Conservation (phyloP, 1,140 invertebrate genomes). For the Drosophila trapezifrons region DNA sequence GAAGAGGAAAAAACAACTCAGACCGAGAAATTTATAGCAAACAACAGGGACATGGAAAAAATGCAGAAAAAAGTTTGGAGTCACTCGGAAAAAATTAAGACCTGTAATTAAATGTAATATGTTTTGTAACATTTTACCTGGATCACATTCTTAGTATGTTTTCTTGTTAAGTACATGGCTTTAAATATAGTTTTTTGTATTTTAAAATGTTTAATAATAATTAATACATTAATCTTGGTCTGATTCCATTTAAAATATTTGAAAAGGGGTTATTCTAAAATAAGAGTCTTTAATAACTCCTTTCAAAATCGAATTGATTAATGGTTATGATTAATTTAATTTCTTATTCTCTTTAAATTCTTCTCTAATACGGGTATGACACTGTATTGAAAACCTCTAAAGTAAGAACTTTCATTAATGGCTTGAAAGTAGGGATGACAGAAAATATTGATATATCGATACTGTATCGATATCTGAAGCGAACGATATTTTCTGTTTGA, state of each 20-base stretch:
- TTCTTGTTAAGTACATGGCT: background rate
- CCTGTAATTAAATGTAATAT: too few species aligned
- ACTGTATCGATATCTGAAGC: too few species aligned
- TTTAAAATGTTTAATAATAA: background rate
- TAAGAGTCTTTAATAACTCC: background rate
- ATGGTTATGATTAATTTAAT: background rate
- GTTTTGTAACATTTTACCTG: too few species aligned
- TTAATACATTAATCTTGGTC: background rate
- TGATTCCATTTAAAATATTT: background rate
- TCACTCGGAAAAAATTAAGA: constrained; percentile 11
- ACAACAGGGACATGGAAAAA: constrained; percentile 1
- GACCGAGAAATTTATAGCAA: constrained; percentile 29
- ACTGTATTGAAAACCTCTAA: too few species aligned
- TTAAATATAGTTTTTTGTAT: background rate
- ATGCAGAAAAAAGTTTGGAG: background rate
- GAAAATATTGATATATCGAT: too few species aligned
- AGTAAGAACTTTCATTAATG: too few species aligned
- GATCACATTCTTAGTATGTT: background rate
- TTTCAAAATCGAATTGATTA: background rate
- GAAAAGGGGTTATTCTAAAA: background rate
- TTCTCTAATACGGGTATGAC: too few species aligned
- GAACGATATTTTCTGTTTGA: too few species aligned
- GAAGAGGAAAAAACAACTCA: constrained; percentile 10
- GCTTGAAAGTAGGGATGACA: too few species aligned
- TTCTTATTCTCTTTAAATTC: background rate